Conservation (phyloP, 2,113 vertebrate species). For the Climacteris rufus region DNA sequence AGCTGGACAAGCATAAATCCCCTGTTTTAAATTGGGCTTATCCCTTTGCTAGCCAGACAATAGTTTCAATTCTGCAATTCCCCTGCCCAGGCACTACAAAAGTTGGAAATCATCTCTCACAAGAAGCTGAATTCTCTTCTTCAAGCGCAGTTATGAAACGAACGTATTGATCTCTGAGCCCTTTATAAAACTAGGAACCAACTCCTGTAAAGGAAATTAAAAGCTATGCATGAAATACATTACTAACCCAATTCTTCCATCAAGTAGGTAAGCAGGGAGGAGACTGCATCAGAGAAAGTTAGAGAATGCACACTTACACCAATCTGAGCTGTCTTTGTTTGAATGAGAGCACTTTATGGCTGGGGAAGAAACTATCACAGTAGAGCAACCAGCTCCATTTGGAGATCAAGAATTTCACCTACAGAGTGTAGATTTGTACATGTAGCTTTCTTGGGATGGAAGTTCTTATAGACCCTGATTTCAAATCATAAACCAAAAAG, state of each 20-base stretch:
- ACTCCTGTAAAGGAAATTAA: neutral
- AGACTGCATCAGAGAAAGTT: neutral
- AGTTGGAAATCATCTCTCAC: neutral
- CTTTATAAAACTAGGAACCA: neutral
- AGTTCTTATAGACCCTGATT: neutral
- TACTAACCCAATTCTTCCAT: neutral
- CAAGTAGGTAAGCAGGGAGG: neutral
- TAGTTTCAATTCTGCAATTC: constrained; percentile 6
- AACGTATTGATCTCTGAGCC: neutral
- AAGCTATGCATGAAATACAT: neutral
- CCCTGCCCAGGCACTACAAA: neutral
- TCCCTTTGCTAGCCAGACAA: neutral
- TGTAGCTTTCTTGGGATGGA: neutral
- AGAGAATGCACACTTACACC: neutral
- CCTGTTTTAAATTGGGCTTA: constrained; percentile 25
- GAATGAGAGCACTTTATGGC: accelerated
- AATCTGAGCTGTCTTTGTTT: neutral
- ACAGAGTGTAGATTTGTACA: accelerated
- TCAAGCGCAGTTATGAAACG: neutral
- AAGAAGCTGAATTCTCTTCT: neutral
- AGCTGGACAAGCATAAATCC: constrained; percentile 26
- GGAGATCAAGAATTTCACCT: neutral
- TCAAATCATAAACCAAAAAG: neutral
- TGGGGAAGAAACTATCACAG: neutral
- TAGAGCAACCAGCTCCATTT: neutral